Evolutionary conservation across 2,888 invertebrate genomes (phyloP).

Genomic region (Megastigmus dorsalis): DNA sequence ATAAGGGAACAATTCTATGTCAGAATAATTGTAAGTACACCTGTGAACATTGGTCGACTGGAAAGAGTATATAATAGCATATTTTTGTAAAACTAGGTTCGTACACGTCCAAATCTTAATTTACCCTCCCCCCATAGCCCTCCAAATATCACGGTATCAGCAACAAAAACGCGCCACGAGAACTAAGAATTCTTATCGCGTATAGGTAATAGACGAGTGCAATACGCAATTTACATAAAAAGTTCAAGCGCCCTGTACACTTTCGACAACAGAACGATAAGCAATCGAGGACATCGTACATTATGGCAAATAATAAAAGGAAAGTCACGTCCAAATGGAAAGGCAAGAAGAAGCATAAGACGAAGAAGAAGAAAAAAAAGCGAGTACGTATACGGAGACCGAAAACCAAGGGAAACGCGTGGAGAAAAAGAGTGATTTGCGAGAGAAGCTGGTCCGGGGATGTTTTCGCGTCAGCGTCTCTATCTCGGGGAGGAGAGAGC

Average conservation of each 20-base stretch:
- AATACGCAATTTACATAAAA: constrained; percentile 33
- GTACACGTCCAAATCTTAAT: too few relatives aligned
- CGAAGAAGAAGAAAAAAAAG: not conserved
- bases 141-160: too few relatives aligned
- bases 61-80: too few relatives aligned
- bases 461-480: constrained; percentile 46
- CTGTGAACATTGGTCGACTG: too few relatives aligned
- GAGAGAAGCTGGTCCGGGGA: constrained; percentile 34
- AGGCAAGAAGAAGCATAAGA: not conserved
- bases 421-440: constrained; percentile 49
- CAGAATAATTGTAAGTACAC: too few relatives aligned
- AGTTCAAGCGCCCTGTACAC: constrained; percentile 6
- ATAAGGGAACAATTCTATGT: too few relatives aligned
- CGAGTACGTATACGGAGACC: too few relatives aligned
- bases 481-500: constrained; percentile 1
- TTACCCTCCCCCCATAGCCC: too few relatives aligned
- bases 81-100: too few relatives aligned
- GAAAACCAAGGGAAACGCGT: not conserved
- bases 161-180: not conserved
- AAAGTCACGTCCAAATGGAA: too few relatives aligned
- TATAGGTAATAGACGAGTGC: too few relatives aligned
- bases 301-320: constrained; percentile 34
- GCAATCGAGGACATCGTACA: constrained; percentile 7
- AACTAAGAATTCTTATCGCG: constrained; percentile 6
- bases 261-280: constrained; percentile 49